Conservation (phyloP, 1,140 invertebrate genomes). For the Drosophila mauritiana region DNA sequence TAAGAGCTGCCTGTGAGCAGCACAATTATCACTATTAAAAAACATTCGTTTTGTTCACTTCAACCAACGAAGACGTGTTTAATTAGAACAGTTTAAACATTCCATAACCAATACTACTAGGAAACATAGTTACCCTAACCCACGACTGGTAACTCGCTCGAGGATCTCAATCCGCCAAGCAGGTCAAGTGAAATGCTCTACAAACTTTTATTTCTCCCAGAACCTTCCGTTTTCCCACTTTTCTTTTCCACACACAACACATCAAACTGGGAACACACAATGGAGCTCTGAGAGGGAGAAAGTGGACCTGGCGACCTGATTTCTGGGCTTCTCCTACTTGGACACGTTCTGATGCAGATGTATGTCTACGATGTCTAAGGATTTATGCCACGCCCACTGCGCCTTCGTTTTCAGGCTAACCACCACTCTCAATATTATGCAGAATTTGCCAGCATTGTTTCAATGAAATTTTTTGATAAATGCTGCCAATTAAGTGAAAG, state of each 20-base stretch:
- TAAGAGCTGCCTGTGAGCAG: too few relatives aligned
- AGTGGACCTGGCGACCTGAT: constrained; percentile 60
- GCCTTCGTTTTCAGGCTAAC: neutral
- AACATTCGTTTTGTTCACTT: too few relatives aligned
- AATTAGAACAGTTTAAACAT: too few relatives aligned
- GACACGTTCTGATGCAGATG: constrained; percentile 46
- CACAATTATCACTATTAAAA: too few relatives aligned
- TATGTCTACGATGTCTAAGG: constrained; percentile 3
- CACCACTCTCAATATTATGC: constrained; percentile 22
- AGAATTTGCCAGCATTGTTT: constrained; percentile 13
- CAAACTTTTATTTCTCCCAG: constrained; percentile 44
- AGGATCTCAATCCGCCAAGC: constrained; percentile 28
- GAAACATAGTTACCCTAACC: too few relatives aligned
- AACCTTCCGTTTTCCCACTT: constrained; percentile 1
- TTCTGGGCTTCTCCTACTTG: constrained; percentile 45
- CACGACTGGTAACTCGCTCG: too few relatives aligned
- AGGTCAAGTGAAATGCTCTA: constrained; percentile 66
- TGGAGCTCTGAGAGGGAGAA: constrained; percentile 48
- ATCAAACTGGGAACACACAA: constrained; percentile 41
- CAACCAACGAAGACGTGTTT: too few relatives aligned
- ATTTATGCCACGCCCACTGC: constrained; percentile 8
- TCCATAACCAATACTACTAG: too few relatives aligned
- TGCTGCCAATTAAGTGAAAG: constrained; percentile 46
- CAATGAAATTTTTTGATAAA: constrained; percentile 47
- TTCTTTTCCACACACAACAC: constrained; percentile 14